These are phyloP conservation scores for Acanthochromis polyacanthus DNA, from an alignment of 2,113 vertebrate species.

Conservation along the genomic window DNA sequence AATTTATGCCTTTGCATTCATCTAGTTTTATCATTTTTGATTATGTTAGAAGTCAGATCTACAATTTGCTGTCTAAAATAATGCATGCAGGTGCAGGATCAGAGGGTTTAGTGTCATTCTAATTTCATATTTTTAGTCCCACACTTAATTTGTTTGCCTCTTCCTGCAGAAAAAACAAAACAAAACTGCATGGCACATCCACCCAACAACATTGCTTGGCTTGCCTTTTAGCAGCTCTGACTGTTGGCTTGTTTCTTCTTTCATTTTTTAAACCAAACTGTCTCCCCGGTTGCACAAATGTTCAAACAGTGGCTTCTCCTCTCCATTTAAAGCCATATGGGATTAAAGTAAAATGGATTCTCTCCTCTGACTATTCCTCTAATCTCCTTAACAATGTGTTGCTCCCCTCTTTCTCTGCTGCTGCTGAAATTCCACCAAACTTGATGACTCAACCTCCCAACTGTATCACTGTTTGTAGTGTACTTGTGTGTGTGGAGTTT, in stretches of 20 bases:
- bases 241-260: neutral
- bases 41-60: too few species aligned
- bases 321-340: slow-evolving; percentile 68
- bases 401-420: slow-evolving; percentile 56
- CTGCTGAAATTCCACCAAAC: slow-evolving; percentile 55
- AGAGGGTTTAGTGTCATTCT: neutral
- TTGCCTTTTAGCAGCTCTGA: slow-evolving; percentile 8
- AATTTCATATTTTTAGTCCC: neutral
- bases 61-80: too few species aligned
- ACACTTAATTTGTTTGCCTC: neutral
- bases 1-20: neutral
- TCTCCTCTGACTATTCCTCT: slow-evolving; percentile 68
- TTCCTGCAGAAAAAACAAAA: neutral
- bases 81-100: too few species aligned
- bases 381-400: slow-evolving; percentile 77
- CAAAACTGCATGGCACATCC: neutral
- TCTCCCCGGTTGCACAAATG: slow-evolving; percentile 48
- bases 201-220: too few species aligned
- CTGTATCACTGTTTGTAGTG: slow-evolving; percentile 3
- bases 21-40: too few species aligned
- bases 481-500: neutral
- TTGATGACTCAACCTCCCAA: slow-evolving; percentile 61
- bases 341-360: slow-evolving; percentile 79
- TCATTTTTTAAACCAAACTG: slow-evolving; percentile 25
- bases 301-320: slow-evolving; percentile 44